These are phyloP conservation scores for Atlantisia rogersi DNA, from an alignment of 2,113 vertebrate genomes.

Conservation along the genomic window DNA sequence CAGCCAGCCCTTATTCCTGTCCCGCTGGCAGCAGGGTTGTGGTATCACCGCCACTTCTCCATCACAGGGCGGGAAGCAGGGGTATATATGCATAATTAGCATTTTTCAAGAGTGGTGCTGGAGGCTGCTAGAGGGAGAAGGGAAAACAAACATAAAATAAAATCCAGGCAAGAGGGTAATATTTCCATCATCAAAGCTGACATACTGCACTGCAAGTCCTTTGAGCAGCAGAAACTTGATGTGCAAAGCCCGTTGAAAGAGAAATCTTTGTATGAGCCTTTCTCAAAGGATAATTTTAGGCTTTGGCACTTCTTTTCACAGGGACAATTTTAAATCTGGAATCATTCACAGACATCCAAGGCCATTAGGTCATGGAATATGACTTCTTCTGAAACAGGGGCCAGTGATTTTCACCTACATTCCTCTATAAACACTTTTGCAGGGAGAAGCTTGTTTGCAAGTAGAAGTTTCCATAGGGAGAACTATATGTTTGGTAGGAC, in stretches of 20 bases:
- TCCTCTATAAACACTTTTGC: neutral
- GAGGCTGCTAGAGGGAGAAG: neutral
- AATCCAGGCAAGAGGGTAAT: slow-evolving; percentile 2
- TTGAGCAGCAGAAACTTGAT: neutral
- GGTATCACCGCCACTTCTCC: rapidly evolving
- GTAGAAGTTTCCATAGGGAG: neutral
- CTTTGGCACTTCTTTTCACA: neutral
- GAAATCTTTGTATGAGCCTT: neutral
- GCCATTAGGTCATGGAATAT: neutral
- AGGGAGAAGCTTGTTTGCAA: neutral
- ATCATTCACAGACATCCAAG: neutral
- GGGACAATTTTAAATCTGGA: slow-evolving; percentile 1
- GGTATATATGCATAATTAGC: neutral
- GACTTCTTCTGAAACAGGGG: neutral
- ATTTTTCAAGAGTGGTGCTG: neutral
- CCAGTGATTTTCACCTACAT: neutral
- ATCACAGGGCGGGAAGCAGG: rapidly evolving
- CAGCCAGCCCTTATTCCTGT: neutral
- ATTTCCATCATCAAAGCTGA: slow-evolving; percentile 29
- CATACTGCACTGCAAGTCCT: neutral
- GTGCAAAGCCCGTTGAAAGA: neutral
- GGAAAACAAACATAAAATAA: slow-evolving; percentile 38
- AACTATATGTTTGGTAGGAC: neutral
- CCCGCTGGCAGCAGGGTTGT: neutral
- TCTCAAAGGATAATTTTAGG: neutral